Base-by-base conservation (phyloP, 2,113 vertebrate genomes). In the Ameiurus melas region DNA sequence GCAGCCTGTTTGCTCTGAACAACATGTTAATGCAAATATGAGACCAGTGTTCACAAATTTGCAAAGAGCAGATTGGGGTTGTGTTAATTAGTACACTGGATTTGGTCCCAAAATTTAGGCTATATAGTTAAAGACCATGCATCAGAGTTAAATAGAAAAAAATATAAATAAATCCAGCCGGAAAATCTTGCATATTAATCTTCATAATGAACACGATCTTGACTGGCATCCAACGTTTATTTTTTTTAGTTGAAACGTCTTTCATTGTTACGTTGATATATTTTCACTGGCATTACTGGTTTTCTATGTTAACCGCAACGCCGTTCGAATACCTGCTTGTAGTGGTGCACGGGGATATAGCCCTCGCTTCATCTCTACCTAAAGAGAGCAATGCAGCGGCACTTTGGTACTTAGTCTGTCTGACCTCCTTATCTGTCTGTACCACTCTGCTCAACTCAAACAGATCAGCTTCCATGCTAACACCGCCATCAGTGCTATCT, bases 1-100 rank as follows among this genome's bases (percentile, higher is more conserved):
- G 57, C 80, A 82, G 47, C 22, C 64, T 70, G 43, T 53, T 85
- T 85, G 47, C 64, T 33, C n/a, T 25, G 27, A 39, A 87, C 51
- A 36, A 39, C 53, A 53, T 43, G 22, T 62, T 30, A 13, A 83
- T 16, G 33, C 33, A 20, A 39, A 39, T 39, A 39, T 47, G 30
- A 33, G 36, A 55, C 47, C 51, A 27, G 43, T 25, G 83, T 25
- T 79, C 39, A 55, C 30, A 36, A 36, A 81, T 58, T 60, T 9
- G 16, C 0, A 25, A 79, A 68, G 62, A 84, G 9, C 13, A 83
- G 22, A 83, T 58, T 10, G 43, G 2, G 10, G 25, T 3, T 33
- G 12, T 27, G 66, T 82, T 87, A 73, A 87, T 58, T 58, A 71
- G 33, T 14, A 43, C n/a, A 19, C 70, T 86, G 2, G 6, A 75